Evolutionary conservation across 2,797 vertebrate species (phyloP), one percentile per base, ranked within the genome.

Genomic region (Sternarchorhynchus goeldii): DNA sequence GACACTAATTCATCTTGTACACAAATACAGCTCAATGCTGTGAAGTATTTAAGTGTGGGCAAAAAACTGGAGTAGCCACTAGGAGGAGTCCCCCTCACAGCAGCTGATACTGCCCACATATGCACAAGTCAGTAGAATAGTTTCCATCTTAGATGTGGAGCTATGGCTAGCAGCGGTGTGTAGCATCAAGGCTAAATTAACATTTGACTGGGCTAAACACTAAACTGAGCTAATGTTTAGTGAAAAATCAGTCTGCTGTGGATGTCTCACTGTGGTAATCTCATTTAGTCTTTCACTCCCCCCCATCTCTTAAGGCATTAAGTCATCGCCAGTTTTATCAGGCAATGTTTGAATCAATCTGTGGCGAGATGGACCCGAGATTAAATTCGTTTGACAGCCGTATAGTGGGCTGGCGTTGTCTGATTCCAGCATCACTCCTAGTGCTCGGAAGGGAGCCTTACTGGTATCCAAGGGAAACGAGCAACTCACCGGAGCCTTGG

Each of bases 401-500:
- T 55, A 75, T 29, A 75, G 60, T 21, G 25, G n/a, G 59, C 69
- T 29, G 21, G 1, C 50, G 18, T 75, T n/a, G 72, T 72, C 71
- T 45, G 56, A 76, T 53, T 78, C 41, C 55, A 53, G 39, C 56
- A 70, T n/a, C 36, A 32, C 50, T 76, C 45, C 31, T 20, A 65
- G 10, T 14, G 4, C 18, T 57, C 36, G 12, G 53, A 6, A 29
- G 36, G 41, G 34, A 17, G 45, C 45, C 75, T 55, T 7, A 36
- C 56, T 59, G 72, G 85, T 83, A 82, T 71, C 79, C 72, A 83
- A 78, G 67, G 81, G 78, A 58, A 80, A 83, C 83, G 14, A 32
- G 62, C 41, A 14, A 63, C 59, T 71, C 58, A 39, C 12, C 58
- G 39, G 32, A 65, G 63, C n/a, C 21, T 36, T 32, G 58, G 16